phyloP scores from a whole-genome alignment of 2,888 invertebrate species.

The Onthophagus sagittarius region DNA sequence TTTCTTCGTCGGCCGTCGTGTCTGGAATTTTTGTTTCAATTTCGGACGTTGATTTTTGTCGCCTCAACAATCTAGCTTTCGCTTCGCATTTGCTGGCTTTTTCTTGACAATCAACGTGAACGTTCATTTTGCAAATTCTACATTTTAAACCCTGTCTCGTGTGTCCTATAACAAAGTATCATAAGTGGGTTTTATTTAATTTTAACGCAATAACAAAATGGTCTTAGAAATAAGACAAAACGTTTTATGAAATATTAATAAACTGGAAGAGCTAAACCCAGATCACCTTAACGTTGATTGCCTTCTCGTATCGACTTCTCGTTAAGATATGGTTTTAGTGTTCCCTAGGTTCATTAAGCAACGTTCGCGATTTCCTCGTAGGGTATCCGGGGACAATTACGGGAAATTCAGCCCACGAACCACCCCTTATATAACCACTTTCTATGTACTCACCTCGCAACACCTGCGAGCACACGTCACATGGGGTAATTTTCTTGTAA shows the following conservation, averaged over 20 bases:
- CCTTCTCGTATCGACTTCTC: neutral
- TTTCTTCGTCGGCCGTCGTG: constrained; percentile 69
- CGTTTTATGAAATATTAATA: neutral
- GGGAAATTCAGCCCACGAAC: neutral
- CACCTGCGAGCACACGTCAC: constrained; percentile 90
- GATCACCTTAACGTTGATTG: neutral
- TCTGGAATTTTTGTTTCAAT: constrained; percentile 70
- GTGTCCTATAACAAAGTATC: constrained; percentile 61
- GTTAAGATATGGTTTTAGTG: neutral
- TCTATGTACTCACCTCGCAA: constrained; percentile 66
- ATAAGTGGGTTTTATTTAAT: neutral
- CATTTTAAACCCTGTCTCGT: constrained; percentile 88
- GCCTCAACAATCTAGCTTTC: constrained; percentile 75
- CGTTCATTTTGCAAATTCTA: constrained; percentile 86
- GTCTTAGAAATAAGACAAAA: too few relatives aligned
- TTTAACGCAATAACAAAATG: neutral
- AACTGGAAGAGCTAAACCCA: neutral
- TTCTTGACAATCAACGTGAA: constrained; percentile 85
- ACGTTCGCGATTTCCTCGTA: neutral
- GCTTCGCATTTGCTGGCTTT: constrained; percentile 81
- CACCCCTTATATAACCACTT: neutral
- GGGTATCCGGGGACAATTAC: neutral
- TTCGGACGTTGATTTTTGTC: constrained; percentile 87
- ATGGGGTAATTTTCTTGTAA: constrained; percentile 92
- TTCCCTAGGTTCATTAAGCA: neutral